Percentiles rank a stretch among this genome's conserved stretches.
These are phyloP conservation scores for Serranus cabrilla DNA, from an alignment of 2,797 vertebrate species.

Conservation along the genomic window DNA sequence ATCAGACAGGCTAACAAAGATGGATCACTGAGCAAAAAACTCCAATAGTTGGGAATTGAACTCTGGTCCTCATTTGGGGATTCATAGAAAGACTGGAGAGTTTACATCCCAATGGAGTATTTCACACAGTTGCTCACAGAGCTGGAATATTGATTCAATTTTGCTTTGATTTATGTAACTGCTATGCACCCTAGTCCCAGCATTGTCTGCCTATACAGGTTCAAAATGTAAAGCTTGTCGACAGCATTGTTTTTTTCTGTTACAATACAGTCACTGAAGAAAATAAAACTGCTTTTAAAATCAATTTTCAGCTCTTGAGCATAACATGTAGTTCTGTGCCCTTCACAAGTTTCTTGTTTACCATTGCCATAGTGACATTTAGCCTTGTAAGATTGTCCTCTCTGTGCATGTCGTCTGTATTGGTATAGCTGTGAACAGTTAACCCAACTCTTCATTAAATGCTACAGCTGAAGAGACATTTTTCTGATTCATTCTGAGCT, in stretches of 20 bases:
- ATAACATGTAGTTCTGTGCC: not conserved
- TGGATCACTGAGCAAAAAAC: conserved; percentile 42
- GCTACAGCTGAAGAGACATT: not conserved
- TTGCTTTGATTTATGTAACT: conserved; percentile 71
- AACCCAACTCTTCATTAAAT: not conserved
- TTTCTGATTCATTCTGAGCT: not conserved
- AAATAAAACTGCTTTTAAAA: conserved; percentile 16
- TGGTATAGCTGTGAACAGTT: not conserved
- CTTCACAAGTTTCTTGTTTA: conserved; percentile 11
- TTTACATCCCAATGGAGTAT: conserved; percentile 44
- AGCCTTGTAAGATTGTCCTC: not conserved
- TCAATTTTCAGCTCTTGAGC: conserved; percentile 5
- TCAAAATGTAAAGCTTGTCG: conserved; percentile 3
- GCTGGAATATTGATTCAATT: conserved; percentile 67
- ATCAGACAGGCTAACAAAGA: conserved; percentile 54
- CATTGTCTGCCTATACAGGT: conserved; percentile 15
- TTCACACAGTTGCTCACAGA: conserved; percentile 35
- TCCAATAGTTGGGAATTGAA: conserved; percentile 39
- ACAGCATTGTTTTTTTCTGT: conserved; percentile 15
- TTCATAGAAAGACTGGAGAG: conserved; percentile 33
- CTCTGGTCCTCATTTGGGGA: conserved; percentile 42
- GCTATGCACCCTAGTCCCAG: conserved; percentile 12
- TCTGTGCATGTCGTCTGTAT: conserved; percentile 17
- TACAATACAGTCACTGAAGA: not conserved
- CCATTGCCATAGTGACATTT: conserved; percentile 27